These are phyloP conservation scores for Antheraea yamamai DNA, from an alignment of 2,888 invertebrate genomes.

Conservation along the genomic window DNA sequence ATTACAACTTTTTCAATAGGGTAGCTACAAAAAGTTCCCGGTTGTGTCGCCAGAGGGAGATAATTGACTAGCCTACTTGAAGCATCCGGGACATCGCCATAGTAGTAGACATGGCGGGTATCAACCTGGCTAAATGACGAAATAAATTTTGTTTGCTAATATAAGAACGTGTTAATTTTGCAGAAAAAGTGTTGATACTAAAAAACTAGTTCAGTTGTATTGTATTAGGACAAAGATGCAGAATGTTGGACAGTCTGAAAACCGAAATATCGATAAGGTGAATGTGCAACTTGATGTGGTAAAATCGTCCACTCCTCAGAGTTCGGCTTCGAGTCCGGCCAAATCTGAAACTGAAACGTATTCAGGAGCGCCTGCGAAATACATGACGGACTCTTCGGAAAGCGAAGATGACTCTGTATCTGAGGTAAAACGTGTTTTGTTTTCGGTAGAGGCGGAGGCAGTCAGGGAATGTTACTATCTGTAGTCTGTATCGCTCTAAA, in stretches of 20 bases:
- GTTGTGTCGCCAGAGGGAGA: slow-evolving; percentile 71
- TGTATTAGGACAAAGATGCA: slow-evolving; percentile 92
- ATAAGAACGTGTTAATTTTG: slow-evolving; percentile 80
- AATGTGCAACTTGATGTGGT: slow-evolving; percentile 87
- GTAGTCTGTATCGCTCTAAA: slow-evolving; percentile 83
- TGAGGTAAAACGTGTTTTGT: slow-evolving; percentile 90
- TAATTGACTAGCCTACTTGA: slow-evolving; percentile 82
- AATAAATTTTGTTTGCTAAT: slow-evolving; percentile 82
- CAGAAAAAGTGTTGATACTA: slow-evolving; percentile 79
- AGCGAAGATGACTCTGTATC: slow-evolving; percentile 98
- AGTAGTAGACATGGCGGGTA: slow-evolving; percentile 91
- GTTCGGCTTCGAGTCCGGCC: slow-evolving; percentile 91
- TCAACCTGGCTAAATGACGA: slow-evolving; percentile 86
- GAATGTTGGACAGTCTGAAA: slow-evolving; percentile 94
- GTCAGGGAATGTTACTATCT: slow-evolving; percentile 80
- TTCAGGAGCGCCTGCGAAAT: slow-evolving; percentile 91
- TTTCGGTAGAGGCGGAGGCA: slow-evolving; percentile 80
- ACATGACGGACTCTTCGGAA: slow-evolving; percentile 96
- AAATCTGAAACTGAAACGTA: slow-evolving; percentile 94
- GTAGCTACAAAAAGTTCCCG: slow-evolving; percentile 66
- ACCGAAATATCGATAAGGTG: slow-evolving; percentile 91
- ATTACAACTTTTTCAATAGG: slow-evolving; percentile 60
- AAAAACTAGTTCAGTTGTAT: slow-evolving; percentile 80
- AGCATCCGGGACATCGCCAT: slow-evolving; percentile 88
- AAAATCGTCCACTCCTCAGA: slow-evolving; percentile 91